Base-by-base conservation (phyloP, 2,797 vertebrate genomes). In the Erithacus rubecula region DNA sequence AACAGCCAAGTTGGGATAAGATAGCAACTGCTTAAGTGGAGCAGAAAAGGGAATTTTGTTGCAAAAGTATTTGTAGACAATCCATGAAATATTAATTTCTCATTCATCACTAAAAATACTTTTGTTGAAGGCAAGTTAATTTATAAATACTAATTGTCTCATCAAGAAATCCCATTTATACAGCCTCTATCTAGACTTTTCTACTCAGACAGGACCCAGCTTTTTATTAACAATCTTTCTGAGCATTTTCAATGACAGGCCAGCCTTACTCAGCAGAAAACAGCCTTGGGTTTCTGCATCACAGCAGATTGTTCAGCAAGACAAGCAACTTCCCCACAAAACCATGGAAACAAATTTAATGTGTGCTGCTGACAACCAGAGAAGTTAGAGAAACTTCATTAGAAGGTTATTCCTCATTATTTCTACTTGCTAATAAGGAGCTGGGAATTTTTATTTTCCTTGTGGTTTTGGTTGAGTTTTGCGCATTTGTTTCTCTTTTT, bases 311-410 rank as follows among this genome's bases (percentile, higher is more conserved):
- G 62, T 91, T 95, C 83, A 85, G 85, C 87, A 93, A 96, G 87
- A 90, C 85, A 85, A 90, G 96, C 91, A 96, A 96, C 82, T 93
- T 92, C 15, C 86, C 94, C 51, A 18, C 59, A 43, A 81, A 78
- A 58, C 74, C 72, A 79, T 46, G 23, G 83, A 56, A 94, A 87
- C 79, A 74, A 92, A 94, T 95, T 86, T 39, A 32, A 70, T 11
- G 34, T n/a, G 53, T 69, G 82, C 49, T 74, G 74, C 95, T 94
- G 84, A 80, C 63, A 46, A 47, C 43, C 93, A 91, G 51, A 39
- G 12, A 53, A 67, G 74, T 4, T 47, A 85, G 71, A 27, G 0
- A 76, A 91, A 94, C 56, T 94, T 87, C 72, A 75, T 82, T 65
- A 51, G 18, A 70, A 80, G 41, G 87, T 44, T 70, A 37, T 16